Base-by-base conservation (phyloP, 2,113 vertebrate species). In the Beaufortia kweichowensis region DNA sequence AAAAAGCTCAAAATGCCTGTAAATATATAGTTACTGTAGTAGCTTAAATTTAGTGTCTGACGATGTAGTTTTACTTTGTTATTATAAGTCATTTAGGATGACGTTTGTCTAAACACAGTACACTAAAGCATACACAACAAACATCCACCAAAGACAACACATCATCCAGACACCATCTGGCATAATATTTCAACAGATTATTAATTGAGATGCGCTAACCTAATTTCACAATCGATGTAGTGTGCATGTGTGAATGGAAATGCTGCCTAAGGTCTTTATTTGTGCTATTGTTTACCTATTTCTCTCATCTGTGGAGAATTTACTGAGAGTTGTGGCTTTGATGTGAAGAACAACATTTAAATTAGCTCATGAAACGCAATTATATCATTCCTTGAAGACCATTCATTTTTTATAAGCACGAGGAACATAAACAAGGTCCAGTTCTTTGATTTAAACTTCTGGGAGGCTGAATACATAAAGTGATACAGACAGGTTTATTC, bases 341-440 rank as follows among this genome's bases (percentile, higher is more conserved):
- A 53, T 53, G 46, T 23, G 19, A 17, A 70, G 6, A 35, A 35
- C n/a, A 56, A 56, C 19, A 35, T 55, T 70, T 12, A 55, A 70
- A 70, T 35, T 23, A 56, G 48, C 48, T 70, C 0, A n/a, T 1
- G 1, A 46, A 31, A 53, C 0, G 19, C n/a, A 55, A 35, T 56
- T 70, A 70, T 70, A 55, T 55, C 35, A 70, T 70, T 55, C 67
- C 48, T 55, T 55, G 65, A 68, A 53, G 28, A 31, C 9, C 9
- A 67, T 69, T 55, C 9, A 2, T 50, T 29, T 50, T 67, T 21
- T 68, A 50, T 55, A 69, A 31, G 48, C 29, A 68, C 19, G 31
- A 70, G 67, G 67, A 56, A 70, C 56, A 48, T 68, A 68, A 53
- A 68, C 31, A 69, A 69, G 33, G 48, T 70, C 67, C 67, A 21